A percentile compares a stretch with the other conserved stretches of the same genome.
Conservation (phyloP, 2,888 invertebrate genomes). For the Sarcophaga rosellei region DNA sequence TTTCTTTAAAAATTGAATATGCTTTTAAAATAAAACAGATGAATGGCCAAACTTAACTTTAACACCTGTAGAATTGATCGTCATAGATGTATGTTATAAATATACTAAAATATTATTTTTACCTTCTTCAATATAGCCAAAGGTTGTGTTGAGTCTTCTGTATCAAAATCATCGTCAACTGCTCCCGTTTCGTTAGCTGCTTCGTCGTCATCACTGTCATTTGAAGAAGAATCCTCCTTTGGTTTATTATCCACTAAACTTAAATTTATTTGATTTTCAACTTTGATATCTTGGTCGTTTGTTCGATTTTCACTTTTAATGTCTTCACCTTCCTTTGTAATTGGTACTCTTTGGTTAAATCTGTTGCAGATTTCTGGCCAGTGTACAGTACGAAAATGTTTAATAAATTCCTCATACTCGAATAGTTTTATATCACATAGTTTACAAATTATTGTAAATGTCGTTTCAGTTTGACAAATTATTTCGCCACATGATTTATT, state of each 20-base stretch:
- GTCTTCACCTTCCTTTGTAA: neutral
- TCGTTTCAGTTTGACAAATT: slow-evolving; percentile 74
- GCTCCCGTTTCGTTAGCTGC: neutral
- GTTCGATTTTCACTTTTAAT: neutral
- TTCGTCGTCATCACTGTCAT: neutral
- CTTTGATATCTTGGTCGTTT: neutral
- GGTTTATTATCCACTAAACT: neutral
- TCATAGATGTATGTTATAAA: neutral
- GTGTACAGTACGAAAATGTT: slow-evolving; percentile 71
- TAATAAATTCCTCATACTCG: slow-evolving; percentile 74
- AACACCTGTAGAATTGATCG: too few relatives aligned
- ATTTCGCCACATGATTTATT: slow-evolving; percentile 77
- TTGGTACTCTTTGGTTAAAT: neutral
- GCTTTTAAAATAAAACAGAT: neutral
- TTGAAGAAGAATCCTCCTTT: neutral
- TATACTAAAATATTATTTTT: neutral
- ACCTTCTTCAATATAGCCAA: slow-evolving; percentile 43
- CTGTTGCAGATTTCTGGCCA: slow-evolving; percentile 33
- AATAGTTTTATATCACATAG: slow-evolving; percentile 76
- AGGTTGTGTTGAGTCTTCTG: slow-evolving; percentile 33
- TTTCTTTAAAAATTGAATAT: neutral
- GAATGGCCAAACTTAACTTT: neutral
- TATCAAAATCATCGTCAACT: slow-evolving; percentile 4
- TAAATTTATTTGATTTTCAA: neutral
- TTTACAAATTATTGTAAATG: slow-evolving; percentile 74